Conservation (phyloP, 2,797 vertebrate species). For the Sebastolobus altivelis region DNA sequence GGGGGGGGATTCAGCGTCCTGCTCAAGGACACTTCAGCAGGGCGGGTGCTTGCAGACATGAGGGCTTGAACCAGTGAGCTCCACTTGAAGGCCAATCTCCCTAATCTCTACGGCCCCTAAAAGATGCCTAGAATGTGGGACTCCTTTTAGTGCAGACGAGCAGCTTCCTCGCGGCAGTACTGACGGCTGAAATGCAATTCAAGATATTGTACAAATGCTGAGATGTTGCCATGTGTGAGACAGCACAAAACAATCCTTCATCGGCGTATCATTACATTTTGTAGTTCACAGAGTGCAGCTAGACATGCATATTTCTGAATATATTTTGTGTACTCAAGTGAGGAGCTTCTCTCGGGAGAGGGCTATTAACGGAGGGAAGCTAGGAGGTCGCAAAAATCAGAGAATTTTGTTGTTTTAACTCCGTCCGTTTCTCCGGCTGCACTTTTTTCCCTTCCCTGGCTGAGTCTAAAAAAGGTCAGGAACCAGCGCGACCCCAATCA, state of each 20-base stretch:
- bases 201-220: conserved; percentile 44
- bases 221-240: conserved; percentile 46
- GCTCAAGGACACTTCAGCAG: conserved; percentile 60
- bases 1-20: conserved; percentile 35
- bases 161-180: conserved; percentile 58
- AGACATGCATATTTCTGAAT: conserved; percentile 66
- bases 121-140: conserved; percentile 50
- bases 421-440: conserved; percentile 46
- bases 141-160: conserved; percentile 65
- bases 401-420: conserved; percentile 73
- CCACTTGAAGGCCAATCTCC: conserved; percentile 43
- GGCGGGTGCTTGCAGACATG: conserved; percentile 62
- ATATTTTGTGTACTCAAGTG: conserved; percentile 69
- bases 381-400: conserved; percentile 61
- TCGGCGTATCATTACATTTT: conserved; percentile 33
- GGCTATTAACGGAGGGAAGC: conserved; percentile 60
- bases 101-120: conserved; percentile 53
- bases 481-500: conserved; percentile 78
- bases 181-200: conserved; percentile 63
- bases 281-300: conserved; percentile 60
- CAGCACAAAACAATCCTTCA: conserved; percentile 60
- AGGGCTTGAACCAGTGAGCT: conserved; percentile 42
- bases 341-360: conserved; percentile 61
- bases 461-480: conserved; percentile 73
- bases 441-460: conserved; percentile 38